Evolutionary conservation across 2,888 invertebrate genomes (phyloP).

Genomic region (Helobdella robusta): DNA sequence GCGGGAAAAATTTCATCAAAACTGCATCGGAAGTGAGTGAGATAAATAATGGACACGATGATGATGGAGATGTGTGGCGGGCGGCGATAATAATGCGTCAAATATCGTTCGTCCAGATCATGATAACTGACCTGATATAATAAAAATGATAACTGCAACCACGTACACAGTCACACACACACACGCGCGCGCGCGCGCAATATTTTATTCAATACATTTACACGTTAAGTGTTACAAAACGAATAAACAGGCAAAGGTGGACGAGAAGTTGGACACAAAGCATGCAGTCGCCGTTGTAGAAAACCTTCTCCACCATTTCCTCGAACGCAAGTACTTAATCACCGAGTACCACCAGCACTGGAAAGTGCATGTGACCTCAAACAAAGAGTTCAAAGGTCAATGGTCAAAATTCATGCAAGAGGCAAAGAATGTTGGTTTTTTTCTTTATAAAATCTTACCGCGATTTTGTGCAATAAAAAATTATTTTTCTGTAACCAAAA

Average conservation of each 20-base stretch:
- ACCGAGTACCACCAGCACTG: constrained; percentile 64
- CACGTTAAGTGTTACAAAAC: no score
- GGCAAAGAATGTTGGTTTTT: constrained; percentile 57
- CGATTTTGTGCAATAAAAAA: background rate
- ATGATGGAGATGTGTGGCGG: background rate
- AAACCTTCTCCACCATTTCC: constrained; percentile 41
- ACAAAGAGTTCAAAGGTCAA: constrained; percentile 52
- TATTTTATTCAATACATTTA: no score
- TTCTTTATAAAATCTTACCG: background rate
- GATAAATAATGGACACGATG: background rate
- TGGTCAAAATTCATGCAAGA: constrained; percentile 57
- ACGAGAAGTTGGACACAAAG: constrained; percentile 43
- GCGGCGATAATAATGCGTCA: background rate
- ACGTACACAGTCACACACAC: no score
- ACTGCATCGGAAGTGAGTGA: constrained; percentile 32
- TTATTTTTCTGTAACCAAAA: background rate
- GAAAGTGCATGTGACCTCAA: constrained; percentile 58
- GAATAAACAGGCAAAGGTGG: constrained; percentile 41
- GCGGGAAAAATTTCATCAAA: constrained; percentile 55
- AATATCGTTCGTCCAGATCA: no score
- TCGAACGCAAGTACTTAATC: constrained; percentile 49
- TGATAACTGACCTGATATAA: no score
- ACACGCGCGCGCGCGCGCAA: no score
- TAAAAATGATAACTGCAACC: no score
- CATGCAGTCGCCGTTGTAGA: constrained; percentile 43